Base-by-base conservation (phyloP, 1,140 invertebrate species). In the Atopsyche davidsoni region DNA sequence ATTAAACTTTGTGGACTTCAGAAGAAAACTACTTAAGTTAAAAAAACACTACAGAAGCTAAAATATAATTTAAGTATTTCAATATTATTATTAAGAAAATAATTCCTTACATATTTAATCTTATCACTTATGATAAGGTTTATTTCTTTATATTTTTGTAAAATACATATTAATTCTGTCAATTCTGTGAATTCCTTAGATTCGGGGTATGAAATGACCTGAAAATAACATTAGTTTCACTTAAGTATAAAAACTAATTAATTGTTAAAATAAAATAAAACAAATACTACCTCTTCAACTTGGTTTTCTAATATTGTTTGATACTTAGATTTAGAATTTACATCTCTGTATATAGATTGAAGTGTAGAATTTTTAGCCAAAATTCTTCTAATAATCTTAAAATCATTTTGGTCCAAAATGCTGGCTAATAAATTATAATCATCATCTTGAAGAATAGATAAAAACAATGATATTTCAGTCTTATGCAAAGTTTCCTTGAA, bases 401-500 rank as follows among this genome's bases (percentile, higher is more conserved):
- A 42, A 19, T 51, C 35, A 11, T 51, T 23, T 1, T 46, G 28
- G 14, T n/a, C 9, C n/a, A 51, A 11, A 21, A 51, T 40, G 4
- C 47, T 21, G 19, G 32, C 43, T 10, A 51, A 21, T 11, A 21
- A 17, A 28, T 40, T 24, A 4, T 46, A 17, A 23, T 34, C 18
- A 18, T 55, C 44, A 24, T 55, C 31, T 31, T 51, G 17, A 4
- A 24, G 13, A 22, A 22, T 36, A 6, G 42, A 22, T 17, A 53
- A 23, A 38, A 67, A 70, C 1, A 73, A 48, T 17, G 65, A 62
- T 10, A 73, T 46, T 48, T 67, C 72, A 4, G 66, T 67, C 49
- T 69, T 72, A 46, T 65, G 66, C 10, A 74, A 61, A 0, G 63
- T 60, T 43, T 72, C 70, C 46, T 67, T 65, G 4, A 74, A 41